Evolutionary conservation across 2,797 vertebrate genomes (phyloP).

Genomic region (Tinamus major): DNA sequence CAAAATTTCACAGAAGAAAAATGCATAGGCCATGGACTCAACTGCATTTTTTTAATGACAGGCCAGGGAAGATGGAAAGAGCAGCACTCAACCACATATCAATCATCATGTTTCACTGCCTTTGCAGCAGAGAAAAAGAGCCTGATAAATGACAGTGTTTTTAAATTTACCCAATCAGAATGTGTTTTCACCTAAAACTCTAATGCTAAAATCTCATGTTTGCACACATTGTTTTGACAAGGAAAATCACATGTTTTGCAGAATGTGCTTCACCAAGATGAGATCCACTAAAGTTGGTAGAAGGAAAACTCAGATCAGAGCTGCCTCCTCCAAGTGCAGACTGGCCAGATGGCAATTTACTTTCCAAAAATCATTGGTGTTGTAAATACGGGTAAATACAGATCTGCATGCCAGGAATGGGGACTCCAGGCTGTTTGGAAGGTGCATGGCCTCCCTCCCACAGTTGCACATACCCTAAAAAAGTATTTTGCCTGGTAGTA

Average conservation of each 20-base stretch:
- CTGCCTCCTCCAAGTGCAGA: fast-evolving
- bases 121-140: neutral
- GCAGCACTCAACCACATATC: neutral
- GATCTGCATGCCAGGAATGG: neutral
- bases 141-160: conserved; percentile 10
- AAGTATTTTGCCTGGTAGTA: neutral
- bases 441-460: neutral
- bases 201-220: neutral
- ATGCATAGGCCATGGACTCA: neutral
- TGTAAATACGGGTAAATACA: neutral
- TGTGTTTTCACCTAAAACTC: neutral
- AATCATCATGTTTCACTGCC: neutral
- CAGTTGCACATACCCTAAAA: neutral
- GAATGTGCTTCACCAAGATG: neutral
- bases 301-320: neutral
- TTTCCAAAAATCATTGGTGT: neutral
- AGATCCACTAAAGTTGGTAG: neutral
- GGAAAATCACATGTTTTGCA: neutral
- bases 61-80: conserved; percentile 17
- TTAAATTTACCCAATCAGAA: conserved; percentile 19
- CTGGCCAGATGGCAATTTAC: neutral
- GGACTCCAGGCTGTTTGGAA: neutral
- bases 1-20: conserved; percentile 21
- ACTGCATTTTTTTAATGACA: neutral
- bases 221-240: neutral